Base-by-base conservation (phyloP, 2,113 vertebrate genomes). In the Gallinago paraguaiae region DNA sequence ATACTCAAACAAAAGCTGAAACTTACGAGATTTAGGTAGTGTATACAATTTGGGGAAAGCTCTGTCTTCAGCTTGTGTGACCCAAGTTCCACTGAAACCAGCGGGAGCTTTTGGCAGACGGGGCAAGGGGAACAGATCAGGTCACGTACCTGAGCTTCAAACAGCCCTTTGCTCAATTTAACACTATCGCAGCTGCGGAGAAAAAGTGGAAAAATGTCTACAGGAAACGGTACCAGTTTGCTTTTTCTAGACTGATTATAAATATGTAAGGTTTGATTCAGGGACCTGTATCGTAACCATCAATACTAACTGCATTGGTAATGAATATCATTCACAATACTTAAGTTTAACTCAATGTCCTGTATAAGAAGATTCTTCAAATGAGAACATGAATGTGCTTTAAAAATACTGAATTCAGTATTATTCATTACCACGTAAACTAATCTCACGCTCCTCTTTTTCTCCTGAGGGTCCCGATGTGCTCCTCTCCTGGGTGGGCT, bases 221-320 rank as follows among this genome's bases (percentile, higher is more conserved):
- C 27, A 67, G 61, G 85, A 94, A 92, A 86, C 0, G 0, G 11
- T 54, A 88, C 24, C 13, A 24, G 14, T 53, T 57, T 84, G 20
- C 27, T 83, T 92, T 72, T 74, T 46, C 82, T 67, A 92, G 28
- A 74, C 43, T 54, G n/a, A 93, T 79, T 51, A 87, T 48, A 93
- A 90, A 92, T 51, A 76, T 17, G 4, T 63, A 72, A 84, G 65
- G 64, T 85, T 93, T 95, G 56, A 72, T 93, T 94, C 96, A 93
- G 37, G 91, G 80, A 85, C 65, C 75, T 91, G 48, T 59, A 86
- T 92, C 67, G 77, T 68, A 94, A 85, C 37, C 71, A 94, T 79
- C 92, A 84, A 86, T 88, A 92, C n/a, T 79, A 94, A 94, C 70
- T 70, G 75, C 6, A 7, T 31, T 74, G 43, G 41, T 67, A 94